phyloP scores from a whole-genome alignment of 2,113 vertebrate genomes.

The Taxidea taxus region DNA sequence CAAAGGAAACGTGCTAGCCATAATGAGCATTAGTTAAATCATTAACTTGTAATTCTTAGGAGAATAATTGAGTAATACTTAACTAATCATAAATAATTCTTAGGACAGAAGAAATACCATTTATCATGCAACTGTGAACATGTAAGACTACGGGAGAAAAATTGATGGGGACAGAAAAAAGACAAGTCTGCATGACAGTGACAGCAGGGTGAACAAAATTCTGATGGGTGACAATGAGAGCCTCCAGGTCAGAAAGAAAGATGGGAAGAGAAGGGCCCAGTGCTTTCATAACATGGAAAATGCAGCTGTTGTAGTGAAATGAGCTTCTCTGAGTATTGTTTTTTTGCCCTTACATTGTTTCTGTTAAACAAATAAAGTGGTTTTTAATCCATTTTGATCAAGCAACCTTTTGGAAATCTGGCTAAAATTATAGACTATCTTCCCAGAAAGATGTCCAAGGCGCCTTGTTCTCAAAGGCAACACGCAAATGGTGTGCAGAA shows the following conservation, averaged over 20 bases:
- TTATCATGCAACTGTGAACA: not conserved
- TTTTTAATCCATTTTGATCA: not conserved
- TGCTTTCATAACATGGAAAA: not conserved
- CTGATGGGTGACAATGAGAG: not conserved
- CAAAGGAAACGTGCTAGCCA: not conserved
- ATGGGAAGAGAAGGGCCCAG: not conserved
- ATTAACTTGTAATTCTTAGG: not conserved
- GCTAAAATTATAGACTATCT: not conserved
- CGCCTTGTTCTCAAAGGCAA: not conserved
- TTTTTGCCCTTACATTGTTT: not conserved
- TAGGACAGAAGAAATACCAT: not conserved
- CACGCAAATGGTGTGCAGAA: not conserved
- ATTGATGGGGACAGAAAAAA: not conserved
- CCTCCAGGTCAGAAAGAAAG: not conserved
- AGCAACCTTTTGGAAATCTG: constrained; percentile 4
- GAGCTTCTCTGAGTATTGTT: not conserved
- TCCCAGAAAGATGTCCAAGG: not conserved
- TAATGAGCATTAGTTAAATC: not conserved
- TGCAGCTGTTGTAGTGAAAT: not conserved
- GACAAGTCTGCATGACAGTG: not conserved
- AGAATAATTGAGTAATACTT: not conserved
- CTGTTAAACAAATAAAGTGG: not conserved
- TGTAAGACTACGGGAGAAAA: not conserved
- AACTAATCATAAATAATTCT: not conserved
- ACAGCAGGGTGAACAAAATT: not conserved